These are phyloP conservation scores for Tortricodes alternella DNA, from an alignment of 2,888 invertebrate genomes.

Conservation along the genomic window DNA sequence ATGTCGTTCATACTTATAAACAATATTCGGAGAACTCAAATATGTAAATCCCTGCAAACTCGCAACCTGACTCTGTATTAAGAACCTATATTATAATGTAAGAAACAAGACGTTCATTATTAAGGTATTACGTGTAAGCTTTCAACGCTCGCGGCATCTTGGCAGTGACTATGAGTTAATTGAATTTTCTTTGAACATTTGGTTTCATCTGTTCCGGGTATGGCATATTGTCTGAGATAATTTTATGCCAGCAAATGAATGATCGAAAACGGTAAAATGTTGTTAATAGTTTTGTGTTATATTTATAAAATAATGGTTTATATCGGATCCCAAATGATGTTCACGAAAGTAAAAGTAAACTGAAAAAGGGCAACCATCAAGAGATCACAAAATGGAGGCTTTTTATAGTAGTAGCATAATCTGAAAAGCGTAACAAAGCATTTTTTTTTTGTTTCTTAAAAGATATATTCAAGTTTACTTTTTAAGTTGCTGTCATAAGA, in stretches of 20 bases:
- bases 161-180: slow-evolving; percentile 7
- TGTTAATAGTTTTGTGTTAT: no score
- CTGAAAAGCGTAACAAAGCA: no score
- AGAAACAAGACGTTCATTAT: slow-evolving; percentile 14
- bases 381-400: no score
- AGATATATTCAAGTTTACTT: no score
- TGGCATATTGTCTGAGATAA: background rate
- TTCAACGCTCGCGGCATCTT: background rate
- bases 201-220: slow-evolving; percentile 3
- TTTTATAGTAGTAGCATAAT: no score
- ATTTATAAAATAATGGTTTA: no score
- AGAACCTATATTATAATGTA: slow-evolving; percentile 10
- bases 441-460: no score
- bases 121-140: background rate
- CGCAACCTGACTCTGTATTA: slow-evolving; percentile 2
- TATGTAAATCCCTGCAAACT: background rate
- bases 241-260: background rate
- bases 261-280: no score
- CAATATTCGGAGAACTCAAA: background rate
- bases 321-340: no score
- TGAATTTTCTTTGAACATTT: slow-evolving; percentile 12
- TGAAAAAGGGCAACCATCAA: no score
- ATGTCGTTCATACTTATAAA: background rate
- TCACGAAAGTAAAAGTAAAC: no score
- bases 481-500: no score